A percentile compares a stretch with the other conserved stretches of the same genome.
Conservation (phyloP, 2,113 vertebrate species). For the Ciconia maguari region DNA sequence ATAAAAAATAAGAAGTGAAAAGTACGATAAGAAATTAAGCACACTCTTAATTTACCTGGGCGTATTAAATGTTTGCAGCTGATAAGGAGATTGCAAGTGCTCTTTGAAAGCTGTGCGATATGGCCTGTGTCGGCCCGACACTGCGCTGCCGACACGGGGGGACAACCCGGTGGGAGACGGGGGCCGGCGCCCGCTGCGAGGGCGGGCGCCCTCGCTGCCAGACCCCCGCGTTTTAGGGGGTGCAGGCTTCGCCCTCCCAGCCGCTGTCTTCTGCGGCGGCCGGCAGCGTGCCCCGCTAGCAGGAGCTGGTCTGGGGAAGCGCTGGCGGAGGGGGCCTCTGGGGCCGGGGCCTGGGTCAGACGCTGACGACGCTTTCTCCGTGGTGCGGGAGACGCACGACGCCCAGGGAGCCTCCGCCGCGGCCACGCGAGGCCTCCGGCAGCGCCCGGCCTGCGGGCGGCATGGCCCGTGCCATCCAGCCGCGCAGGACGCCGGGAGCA, state of each 20-base stretch:
- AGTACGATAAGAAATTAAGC: not conserved
- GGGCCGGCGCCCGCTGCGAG: not conserved
- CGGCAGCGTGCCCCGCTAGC: not conserved
- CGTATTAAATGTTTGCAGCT: not conserved
- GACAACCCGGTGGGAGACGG: accelerated
- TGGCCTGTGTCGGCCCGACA: not conserved
- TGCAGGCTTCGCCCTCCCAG: not conserved
- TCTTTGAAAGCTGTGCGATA: not conserved
- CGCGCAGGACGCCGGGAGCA: not conserved
- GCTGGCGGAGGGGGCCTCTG: not conserved
- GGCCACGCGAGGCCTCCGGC: accelerated
- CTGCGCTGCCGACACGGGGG: not conserved
- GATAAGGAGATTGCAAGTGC: not conserved
- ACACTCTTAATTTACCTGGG: not conserved
- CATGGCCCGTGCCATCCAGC: too few species aligned
- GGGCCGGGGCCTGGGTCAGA: too few species aligned
- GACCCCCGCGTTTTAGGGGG: not conserved
- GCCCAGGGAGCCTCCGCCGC: not conserved
- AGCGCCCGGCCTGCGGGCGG: not conserved
- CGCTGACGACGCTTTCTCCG: not conserved
- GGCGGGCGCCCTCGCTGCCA: not conserved
- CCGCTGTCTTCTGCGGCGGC: not conserved
- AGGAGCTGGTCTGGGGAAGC: too few species aligned
- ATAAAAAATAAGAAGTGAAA: not conserved
- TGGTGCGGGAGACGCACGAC: accelerated